These are phyloP conservation scores for Minunthozetes semirufus DNA, from an alignment of 2,888 invertebrate species.

Conservation along the genomic window DNA sequence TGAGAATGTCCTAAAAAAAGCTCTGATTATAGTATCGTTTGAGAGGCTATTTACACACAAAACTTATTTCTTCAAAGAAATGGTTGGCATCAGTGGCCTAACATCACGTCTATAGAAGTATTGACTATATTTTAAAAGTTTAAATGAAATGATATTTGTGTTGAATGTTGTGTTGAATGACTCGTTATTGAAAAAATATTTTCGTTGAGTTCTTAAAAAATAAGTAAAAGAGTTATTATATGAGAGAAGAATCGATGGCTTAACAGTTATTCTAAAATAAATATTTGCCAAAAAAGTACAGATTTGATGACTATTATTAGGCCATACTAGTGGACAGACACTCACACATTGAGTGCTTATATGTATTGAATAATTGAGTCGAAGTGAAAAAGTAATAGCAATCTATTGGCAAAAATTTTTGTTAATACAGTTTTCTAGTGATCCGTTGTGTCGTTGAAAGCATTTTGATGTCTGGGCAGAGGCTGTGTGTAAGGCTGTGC, in stretches of 20 bases:
- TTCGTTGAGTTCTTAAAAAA: background rate
- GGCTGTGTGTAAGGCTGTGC: too few species aligned
- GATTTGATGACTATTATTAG: conserved; percentile 15
- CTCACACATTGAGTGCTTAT: background rate
- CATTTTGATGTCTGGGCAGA: conserved; percentile 22
- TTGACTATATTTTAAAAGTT: conserved; percentile 11
- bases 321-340: background rate
- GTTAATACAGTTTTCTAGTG: conserved; percentile 11
- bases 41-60: too few species aligned
- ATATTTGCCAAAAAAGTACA: conserved; percentile 10
- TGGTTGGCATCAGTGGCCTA: background rate
- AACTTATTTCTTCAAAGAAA: too few species aligned
- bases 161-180: background rate
- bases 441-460: conserved; percentile 29
- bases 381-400: conserved; percentile 5
- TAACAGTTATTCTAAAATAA: conserved; percentile 4
- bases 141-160: conserved; percentile 3
- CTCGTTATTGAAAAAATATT: background rate
- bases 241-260: background rate
- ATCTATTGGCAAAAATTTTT: conserved; percentile 15
- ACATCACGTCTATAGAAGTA: background rate
- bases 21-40: too few species aligned
- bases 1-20: too few species aligned
- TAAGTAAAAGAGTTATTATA: background rate
- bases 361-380: conserved; percentile 21